phyloP scores from a whole-genome alignment of 2,888 invertebrate species.

The Dugesia japonica region DNA sequence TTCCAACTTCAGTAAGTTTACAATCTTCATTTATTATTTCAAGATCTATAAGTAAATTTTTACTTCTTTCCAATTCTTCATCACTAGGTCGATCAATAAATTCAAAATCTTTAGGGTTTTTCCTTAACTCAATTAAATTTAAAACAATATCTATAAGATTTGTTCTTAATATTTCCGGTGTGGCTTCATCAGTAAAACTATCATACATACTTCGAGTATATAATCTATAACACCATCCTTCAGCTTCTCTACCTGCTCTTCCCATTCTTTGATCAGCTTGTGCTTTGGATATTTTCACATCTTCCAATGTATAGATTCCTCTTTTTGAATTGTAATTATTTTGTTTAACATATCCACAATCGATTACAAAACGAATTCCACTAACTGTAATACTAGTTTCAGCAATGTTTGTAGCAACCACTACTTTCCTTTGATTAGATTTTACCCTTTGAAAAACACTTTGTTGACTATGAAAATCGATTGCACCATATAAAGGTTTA shows the following conservation, averaged over 20 bases:
- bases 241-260: conserved; percentile 86
- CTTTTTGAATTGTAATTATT: conserved; percentile 51
- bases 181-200: conserved; percentile 89
- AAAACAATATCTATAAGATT: conserved; percentile 86
- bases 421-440: conserved; percentile 79
- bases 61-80: conserved; percentile 80
- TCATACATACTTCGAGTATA: conserved; percentile 93
- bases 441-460: conserved; percentile 96
- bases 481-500: conserved; percentile 83
- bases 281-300: conserved; percentile 88
- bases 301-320: conserved; percentile 91
- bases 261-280: conserved; percentile 93
- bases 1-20: conserved; percentile 52
- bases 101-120: conserved; percentile 89
- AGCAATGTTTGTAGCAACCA: conserved; percentile 96
- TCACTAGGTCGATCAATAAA: conserved; percentile 99
- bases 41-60: conserved; percentile 85
- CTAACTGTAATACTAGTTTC: conserved; percentile 96
- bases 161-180: conserved; percentile 92
- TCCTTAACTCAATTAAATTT: conserved; percentile 96
- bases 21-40: conserved; percentile 74
- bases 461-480: conserved; percentile 97
- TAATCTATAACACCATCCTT: conserved; percentile 84
- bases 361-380: conserved; percentile 95
- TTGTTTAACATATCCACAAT: conserved; percentile 97